Conservation (phyloP, 2,797 vertebrate genomes). For the Acanthis flammea region DNA sequence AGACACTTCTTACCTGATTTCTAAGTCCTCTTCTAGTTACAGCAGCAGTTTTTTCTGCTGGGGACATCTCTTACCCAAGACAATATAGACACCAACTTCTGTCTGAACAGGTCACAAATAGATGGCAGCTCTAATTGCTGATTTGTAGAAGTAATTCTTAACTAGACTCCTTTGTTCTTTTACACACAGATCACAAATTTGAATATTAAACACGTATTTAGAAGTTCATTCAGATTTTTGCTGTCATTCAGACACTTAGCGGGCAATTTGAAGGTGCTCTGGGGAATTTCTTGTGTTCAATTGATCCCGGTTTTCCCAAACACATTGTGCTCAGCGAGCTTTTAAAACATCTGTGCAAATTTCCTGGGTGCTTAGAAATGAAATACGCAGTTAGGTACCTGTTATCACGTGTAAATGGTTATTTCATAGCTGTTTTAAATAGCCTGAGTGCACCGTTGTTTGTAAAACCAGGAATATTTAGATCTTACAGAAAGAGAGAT, state of each 20-base stretch:
- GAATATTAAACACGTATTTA: not conserved
- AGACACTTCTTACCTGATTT: not conserved
- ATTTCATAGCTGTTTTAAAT: not conserved
- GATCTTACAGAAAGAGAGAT: not conserved
- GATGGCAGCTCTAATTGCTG: not conserved
- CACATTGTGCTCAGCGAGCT: not conserved
- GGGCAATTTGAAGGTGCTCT: constrained; percentile 4
- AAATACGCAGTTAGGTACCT: not conserved
- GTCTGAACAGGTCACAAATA: not conserved
- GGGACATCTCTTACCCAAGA: not conserved
- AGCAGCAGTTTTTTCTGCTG: not conserved
- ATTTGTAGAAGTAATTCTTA: not conserved
- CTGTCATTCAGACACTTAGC: not conserved
- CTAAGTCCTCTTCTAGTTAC: not conserved
- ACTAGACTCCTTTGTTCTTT: not conserved
- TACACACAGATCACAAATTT: not conserved
- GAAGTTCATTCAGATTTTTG: not conserved
- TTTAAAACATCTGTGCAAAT: constrained; percentile 20
- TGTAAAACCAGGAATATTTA: not conserved
- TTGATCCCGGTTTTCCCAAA: not conserved
- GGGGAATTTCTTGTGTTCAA: not conserved
- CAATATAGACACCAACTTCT: not conserved
- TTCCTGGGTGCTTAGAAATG: constrained; percentile 4
- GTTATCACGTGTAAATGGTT: not conserved
- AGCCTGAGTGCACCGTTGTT: not conserved